phyloP scores from a whole-genome alignment of 2,113 vertebrate genomes.

The Oxyura jamaicensis region DNA sequence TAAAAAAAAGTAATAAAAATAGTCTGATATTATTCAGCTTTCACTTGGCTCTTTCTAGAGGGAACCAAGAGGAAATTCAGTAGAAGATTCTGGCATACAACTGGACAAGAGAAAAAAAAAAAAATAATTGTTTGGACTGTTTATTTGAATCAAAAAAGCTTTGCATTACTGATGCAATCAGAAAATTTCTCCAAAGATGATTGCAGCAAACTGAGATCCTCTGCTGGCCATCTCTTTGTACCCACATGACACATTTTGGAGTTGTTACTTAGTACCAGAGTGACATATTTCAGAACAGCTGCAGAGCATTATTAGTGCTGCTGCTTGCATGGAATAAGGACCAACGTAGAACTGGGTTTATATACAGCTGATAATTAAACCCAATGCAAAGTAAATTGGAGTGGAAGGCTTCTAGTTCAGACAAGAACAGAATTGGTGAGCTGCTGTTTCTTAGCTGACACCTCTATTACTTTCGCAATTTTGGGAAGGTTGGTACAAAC shows the following conservation, averaged over 20 bases:
- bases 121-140: background rate
- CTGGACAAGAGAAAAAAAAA: background rate
- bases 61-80: background rate
- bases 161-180: background rate
- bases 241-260: background rate
- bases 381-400: background rate
- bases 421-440: background rate
- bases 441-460: background rate
- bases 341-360: background rate
- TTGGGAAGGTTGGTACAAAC: background rate
- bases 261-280: background rate
- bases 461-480: background rate
- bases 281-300: background rate
- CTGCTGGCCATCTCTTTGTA: background rate
- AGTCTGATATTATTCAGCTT: background rate
- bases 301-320: background rate
- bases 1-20: background rate
- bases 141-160: background rate
- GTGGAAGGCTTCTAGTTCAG: background rate
- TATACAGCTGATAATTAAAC: background rate
- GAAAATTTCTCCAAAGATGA: background rate
- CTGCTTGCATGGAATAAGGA: background rate
- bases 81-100: background rate
- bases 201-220: background rate
- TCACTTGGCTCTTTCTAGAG: background rate